Percentiles rank a stretch among this genome's conserved stretches.
Conservation (phyloP, 1,140 invertebrate species). For the Cotesia chilonis region DNA sequence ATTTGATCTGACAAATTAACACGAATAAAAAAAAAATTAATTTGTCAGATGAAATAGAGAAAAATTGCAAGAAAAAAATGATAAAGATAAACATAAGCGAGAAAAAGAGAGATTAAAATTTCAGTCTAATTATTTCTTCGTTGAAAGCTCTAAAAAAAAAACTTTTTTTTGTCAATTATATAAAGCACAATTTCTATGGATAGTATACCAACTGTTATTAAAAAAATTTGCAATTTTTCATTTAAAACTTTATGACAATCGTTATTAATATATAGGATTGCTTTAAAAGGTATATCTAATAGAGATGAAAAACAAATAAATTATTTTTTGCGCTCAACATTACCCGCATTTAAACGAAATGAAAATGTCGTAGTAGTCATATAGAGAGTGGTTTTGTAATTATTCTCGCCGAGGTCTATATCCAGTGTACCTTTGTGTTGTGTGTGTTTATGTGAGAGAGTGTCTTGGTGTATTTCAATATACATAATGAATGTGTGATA, state of each 20-base stretch:
- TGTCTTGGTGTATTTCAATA: not conserved
- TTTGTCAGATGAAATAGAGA: not conserved
- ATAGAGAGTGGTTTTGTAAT: too few relatives aligned
- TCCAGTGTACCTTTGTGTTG: not conserved
- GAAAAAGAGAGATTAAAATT: conserved; percentile 9
- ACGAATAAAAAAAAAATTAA: conserved; percentile 24
- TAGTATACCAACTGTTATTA: not conserved
- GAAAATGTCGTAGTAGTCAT: too few relatives aligned
- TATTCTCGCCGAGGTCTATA: not conserved
- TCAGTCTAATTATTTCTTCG: conserved; percentile 22
- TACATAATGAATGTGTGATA: conserved; percentile 55
- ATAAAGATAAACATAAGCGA: not conserved
- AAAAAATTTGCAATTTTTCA: not conserved
- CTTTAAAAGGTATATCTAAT: too few relatives aligned
- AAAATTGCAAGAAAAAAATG: not conserved
- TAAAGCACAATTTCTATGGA: conserved; percentile 15
- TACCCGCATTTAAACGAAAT: not conserved
- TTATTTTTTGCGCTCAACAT: conserved; percentile 20
- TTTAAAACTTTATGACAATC: too few relatives aligned
- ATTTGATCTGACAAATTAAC: conserved; percentile 23
- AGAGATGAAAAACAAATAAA: conserved; percentile 11
- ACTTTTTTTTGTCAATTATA: conserved; percentile 1
- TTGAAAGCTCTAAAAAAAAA: not conserved
- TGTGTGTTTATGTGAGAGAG: too few relatives aligned
- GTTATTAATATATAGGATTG: too few relatives aligned